These are phyloP conservation scores for Leptobrachium leishanense DNA, from an alignment of 2,113 vertebrate species.

Conservation along the genomic window DNA sequence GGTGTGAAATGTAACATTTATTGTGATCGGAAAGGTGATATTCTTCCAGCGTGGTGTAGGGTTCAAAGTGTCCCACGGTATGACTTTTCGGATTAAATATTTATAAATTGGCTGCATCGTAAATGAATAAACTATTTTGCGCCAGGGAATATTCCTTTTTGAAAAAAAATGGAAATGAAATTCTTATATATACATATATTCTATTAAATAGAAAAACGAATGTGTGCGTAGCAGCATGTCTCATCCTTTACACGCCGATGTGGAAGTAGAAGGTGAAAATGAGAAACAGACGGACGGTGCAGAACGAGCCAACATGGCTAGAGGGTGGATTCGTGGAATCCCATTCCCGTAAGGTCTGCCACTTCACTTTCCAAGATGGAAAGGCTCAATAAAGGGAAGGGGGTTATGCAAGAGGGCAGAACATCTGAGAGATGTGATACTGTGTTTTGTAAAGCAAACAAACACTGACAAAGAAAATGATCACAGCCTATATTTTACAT, in stretches of 20 bases:
- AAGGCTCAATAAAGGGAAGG: not conserved
- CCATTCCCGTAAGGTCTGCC: constrained; percentile 33
- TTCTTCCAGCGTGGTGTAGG: not conserved
- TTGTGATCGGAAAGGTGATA: not conserved
- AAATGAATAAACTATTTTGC: not conserved
- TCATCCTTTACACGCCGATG: constrained; percentile 1
- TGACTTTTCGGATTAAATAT: not conserved
- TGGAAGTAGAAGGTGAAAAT: constrained; percentile 17
- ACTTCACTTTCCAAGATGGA: constrained; percentile 6
- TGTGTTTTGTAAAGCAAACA: constrained; percentile 38
- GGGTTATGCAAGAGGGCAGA: not conserved
- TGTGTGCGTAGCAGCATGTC: not conserved
- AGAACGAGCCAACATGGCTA: not conserved
- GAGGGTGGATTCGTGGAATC: constrained; percentile 4
- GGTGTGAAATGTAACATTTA: not conserved
- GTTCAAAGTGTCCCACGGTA: not conserved
- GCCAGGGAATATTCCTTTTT: not conserved
- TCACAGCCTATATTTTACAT: constrained; percentile 1
- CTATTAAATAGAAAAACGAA: no score
- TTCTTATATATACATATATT: not conserved
- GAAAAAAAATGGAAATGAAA: not conserved
- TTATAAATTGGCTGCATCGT: not conserved
- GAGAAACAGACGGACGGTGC: constrained; percentile 26
- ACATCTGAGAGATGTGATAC: constrained; percentile 23
- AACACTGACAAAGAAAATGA: constrained; percentile 13